phyloP scores from a whole-genome alignment of 2,888 invertebrate genomes.

The Plagiodera versicolora region DNA sequence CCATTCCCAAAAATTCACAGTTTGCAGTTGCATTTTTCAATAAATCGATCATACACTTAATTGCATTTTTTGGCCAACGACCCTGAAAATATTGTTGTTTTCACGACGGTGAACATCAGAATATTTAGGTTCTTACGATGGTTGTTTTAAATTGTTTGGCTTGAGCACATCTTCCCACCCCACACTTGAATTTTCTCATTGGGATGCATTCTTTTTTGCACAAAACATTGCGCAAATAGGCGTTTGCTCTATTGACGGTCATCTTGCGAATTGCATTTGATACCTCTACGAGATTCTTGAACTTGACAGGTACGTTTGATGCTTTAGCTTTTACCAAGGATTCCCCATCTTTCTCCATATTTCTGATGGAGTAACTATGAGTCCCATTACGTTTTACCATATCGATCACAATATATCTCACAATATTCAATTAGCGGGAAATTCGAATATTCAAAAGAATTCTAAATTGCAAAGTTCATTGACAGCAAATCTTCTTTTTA shows the following conservation, averaged over 20 bases:
- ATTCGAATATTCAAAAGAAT: neutral
- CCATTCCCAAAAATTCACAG: constrained; percentile 76
- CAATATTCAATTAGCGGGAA: no score
- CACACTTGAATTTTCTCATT: constrained; percentile 74
- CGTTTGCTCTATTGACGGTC: constrained; percentile 71
- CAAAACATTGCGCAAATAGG: constrained; percentile 75
- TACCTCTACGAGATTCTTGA: constrained; percentile 82
- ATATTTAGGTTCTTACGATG: constrained; percentile 57
- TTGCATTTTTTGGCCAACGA: constrained; percentile 83
- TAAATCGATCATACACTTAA: constrained; percentile 75
- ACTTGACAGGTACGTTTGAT: constrained; percentile 77
- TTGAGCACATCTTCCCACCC: constrained; percentile 77
- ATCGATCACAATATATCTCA: neutral
- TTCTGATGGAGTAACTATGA: constrained; percentile 51
- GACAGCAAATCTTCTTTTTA: no score
- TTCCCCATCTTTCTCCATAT: constrained; percentile 54
- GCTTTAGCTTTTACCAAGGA: constrained; percentile 65
- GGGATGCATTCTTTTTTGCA: constrained; percentile 80
- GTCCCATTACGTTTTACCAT: constrained; percentile 3
- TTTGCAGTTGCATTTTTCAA: constrained; percentile 81
- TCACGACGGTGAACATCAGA: neutral
- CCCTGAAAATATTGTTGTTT: constrained; percentile 48
- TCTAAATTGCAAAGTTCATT: neutral
- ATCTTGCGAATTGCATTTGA: constrained; percentile 75
- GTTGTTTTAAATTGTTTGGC: constrained; percentile 72